Conservation (phyloP, 2,113 vertebrate species). For the Neolamprologus cancellatus region DNA sequence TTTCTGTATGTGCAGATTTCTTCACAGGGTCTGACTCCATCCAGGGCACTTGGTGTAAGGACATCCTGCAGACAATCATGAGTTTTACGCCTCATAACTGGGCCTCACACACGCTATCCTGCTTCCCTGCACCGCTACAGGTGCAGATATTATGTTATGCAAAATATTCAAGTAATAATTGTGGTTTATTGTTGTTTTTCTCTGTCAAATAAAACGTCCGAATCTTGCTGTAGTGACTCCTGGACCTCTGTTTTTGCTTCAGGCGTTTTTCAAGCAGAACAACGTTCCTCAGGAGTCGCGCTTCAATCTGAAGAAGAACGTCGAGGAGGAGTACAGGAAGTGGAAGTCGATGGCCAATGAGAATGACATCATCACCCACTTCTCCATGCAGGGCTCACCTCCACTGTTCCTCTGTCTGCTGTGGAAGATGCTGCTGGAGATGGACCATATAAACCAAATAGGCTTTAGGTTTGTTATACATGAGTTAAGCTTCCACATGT, state of each 20-base stretch:
- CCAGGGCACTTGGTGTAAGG: conserved; percentile 98
- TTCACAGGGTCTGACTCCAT: conserved; percentile 98
- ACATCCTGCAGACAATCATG: conserved; percentile 98
- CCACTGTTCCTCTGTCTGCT: conserved; percentile 95
- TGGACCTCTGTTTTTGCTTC: neutral
- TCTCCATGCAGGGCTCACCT: conserved; percentile 89
- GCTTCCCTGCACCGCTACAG: conserved; percentile 95
- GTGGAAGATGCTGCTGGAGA: conserved; percentile 98
- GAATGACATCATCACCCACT: conserved; percentile 95
- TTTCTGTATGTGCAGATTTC: conserved; percentile 77
- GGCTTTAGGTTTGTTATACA: conserved; percentile 80
- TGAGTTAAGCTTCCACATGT: neutral
- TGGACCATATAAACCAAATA: conserved; percentile 97
- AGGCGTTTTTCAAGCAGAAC: conserved; percentile 99
- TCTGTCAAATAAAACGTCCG: neutral
- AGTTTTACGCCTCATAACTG: conserved; percentile 97
- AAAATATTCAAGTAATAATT: neutral
- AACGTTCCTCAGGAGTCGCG: conserved; percentile 97
- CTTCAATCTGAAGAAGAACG: conserved; percentile 98
- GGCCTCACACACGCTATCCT: conserved; percentile 95
- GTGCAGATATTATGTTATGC: conserved; percentile 46
- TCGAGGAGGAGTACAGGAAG: conserved; percentile 97
- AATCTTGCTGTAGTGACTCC: neutral
- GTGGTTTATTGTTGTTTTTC: neutral
- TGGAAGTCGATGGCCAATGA: conserved; percentile 99